Percentiles rank a stretch among this genome's conserved stretches.
Evolutionary conservation across 2,113 vertebrate genomes (phyloP).

Genomic region (Urocolius indicus): DNA sequence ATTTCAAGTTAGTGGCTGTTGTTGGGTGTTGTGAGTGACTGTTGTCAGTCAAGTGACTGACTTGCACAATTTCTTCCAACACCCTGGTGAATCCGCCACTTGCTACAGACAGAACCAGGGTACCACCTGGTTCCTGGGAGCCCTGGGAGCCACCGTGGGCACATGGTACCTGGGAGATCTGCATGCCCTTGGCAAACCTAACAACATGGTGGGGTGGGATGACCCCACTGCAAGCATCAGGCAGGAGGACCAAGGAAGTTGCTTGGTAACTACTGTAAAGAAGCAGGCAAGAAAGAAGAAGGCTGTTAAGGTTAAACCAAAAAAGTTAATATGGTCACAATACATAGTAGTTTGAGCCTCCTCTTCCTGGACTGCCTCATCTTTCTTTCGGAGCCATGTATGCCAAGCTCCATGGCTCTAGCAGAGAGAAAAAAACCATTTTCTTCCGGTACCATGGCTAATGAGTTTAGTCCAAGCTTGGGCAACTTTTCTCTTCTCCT

Average conservation of each 20-base stretch:
- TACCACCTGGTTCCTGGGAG: not conserved
- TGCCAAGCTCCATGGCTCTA: not conserved
- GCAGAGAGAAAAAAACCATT: not conserved
- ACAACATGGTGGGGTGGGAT: not conserved
- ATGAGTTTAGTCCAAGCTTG: not conserved
- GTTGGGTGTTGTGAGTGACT: not conserved
- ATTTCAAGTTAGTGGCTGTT: not conserved
- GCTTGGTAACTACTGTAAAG: not conserved
- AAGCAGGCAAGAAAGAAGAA: not conserved
- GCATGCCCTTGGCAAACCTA: not conserved
- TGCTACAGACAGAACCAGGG: not conserved
- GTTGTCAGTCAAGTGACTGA: no score
- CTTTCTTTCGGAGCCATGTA: not conserved
- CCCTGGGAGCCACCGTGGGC: not conserved
- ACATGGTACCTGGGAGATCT: not conserved
- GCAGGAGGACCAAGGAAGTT: not conserved
- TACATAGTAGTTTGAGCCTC: not conserved
- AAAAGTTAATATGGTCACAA: not conserved
- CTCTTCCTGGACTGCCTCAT: not conserved
- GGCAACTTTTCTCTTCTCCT: slow-evolving; percentile 1
- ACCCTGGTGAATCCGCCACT: not conserved
- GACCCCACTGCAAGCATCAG: not conserved
- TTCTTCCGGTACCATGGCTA: slow-evolving; percentile 14
- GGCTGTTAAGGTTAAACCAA: not conserved
- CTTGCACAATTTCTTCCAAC: not conserved